phyloP scores from a whole-genome alignment of 2,113 vertebrate genomes.

The Oncorhynchus nerka region DNA sequence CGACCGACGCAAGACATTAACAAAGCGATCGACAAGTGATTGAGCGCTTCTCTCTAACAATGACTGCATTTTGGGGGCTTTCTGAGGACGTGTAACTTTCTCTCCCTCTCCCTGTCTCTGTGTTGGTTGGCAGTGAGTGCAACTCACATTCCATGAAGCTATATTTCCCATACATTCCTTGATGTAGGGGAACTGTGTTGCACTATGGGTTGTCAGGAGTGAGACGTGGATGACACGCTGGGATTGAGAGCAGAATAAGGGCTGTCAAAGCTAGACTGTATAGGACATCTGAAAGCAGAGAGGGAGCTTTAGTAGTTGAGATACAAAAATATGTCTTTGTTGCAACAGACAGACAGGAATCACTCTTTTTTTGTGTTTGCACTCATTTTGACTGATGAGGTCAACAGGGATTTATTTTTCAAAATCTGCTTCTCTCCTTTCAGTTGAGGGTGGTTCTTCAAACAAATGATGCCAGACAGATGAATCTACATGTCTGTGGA shows the following conservation, averaged over 20 bases:
- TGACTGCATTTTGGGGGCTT: slow-evolving; percentile 8
- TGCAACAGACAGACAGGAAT: background rate
- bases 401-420: slow-evolving; percentile 20
- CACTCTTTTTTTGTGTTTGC: slow-evolving; percentile 2
- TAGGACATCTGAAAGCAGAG: slow-evolving; percentile 30
- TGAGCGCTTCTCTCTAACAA: slow-evolving; percentile 20
- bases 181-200: background rate
- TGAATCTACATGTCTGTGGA: background rate
- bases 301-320: slow-evolving; percentile 26
- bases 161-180: slow-evolving; percentile 68
- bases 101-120: slow-evolving; percentile 26
- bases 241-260: slow-evolving; percentile 58
- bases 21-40: slow-evolving; percentile 50
- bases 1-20: slow-evolving; percentile 7
- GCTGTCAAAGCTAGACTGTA: slow-evolving; percentile 58
- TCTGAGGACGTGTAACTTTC: slow-evolving; percentile 28
- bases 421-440: too few species aligned
- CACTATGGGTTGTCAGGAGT: slow-evolving; percentile 56
- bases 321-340: background rate
- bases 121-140: slow-evolving; percentile 43
- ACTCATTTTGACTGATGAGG: slow-evolving; percentile 14
- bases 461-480: slow-evolving; percentile 42
- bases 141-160: slow-evolving; percentile 56
- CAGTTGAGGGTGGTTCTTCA: slow-evolving; percentile 34
- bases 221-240: slow-evolving; percentile 46